A percentile compares a stretch with the other conserved stretches of the same genome.
Evolutionary conservation across 2,113 vertebrate genomes (phyloP).

Genomic region (Oophaga pumilio): DNA sequence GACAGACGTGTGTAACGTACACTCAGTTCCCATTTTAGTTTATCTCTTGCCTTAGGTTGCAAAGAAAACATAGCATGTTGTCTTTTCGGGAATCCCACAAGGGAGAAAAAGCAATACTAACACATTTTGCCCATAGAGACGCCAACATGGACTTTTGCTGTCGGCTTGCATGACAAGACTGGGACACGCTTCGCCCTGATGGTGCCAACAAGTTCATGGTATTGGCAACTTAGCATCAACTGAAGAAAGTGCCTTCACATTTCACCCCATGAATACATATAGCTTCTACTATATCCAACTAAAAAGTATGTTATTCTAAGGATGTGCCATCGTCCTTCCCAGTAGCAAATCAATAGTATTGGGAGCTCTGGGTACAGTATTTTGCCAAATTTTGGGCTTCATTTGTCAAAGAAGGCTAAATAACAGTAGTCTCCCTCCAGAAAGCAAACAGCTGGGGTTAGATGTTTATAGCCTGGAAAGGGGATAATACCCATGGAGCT

Average conservation of each 20-base stretch:
- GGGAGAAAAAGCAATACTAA: background rate
- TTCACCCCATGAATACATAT: background rate
- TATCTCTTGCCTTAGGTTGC: constrained; percentile 61
- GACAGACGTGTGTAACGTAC: constrained; percentile 67
- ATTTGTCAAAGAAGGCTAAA: background rate
- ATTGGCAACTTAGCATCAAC: background rate
- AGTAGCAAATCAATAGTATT: background rate
- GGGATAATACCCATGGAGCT: too few relatives aligned
- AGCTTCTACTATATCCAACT: background rate
- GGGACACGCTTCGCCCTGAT: background rate
- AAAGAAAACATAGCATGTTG: constrained; percentile 52
- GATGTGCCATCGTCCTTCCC: background rate
- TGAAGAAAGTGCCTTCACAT: constrained; percentile 14
- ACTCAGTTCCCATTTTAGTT: constrained; percentile 63
- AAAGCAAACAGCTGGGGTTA: too few relatives aligned
- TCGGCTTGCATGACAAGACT: constrained; percentile 11
- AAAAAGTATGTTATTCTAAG: background rate
- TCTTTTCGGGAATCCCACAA: constrained; percentile 48
- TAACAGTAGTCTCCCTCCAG: too few relatives aligned
- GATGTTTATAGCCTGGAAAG: too few relatives aligned
- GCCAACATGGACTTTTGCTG: constrained; percentile 31
- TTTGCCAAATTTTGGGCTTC: background rate
- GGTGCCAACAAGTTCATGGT: background rate
- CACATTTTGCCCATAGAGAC: background rate
- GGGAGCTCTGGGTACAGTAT: background rate